phyloP scores from a whole-genome alignment of 2,797 vertebrate genomes.

The Mus spretus region DNA sequence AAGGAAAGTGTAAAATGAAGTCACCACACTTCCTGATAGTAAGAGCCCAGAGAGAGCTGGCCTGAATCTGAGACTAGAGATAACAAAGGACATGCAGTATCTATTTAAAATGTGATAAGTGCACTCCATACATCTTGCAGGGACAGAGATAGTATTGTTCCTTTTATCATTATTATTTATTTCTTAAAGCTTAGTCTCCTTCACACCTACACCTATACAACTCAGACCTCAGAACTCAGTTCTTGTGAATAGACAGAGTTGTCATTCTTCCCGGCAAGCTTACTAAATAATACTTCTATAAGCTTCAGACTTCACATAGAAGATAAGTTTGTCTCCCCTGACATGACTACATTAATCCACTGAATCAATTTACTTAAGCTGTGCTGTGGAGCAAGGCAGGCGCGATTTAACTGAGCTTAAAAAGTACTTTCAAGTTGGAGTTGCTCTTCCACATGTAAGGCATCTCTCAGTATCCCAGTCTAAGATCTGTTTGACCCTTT shows the following conservation, averaged over 20 bases:
- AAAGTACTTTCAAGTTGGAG: conserved; percentile 72
- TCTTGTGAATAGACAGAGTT: conserved; percentile 78
- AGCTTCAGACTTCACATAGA: conserved; percentile 79
- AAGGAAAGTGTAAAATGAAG: conserved; percentile 65
- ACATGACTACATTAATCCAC: conserved; percentile 81
- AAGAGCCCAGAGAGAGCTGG: background rate
- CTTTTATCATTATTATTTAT: conserved; percentile 77
- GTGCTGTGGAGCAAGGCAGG: conserved; percentile 40
- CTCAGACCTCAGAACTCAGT: conserved; percentile 66
- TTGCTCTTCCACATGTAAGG: background rate
- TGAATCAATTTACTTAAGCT: conserved; percentile 83
- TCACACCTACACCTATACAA: conserved; percentile 54
- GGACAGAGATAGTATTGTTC: conserved; percentile 53
- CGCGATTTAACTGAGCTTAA: conserved; percentile 71
- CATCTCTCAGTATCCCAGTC: background rate
- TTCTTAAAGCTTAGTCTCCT: conserved; percentile 62
- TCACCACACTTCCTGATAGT: conserved; percentile 25
- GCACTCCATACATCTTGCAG: conserved; percentile 67
- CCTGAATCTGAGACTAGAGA: conserved; percentile 46
- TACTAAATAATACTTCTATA: conserved; percentile 77
- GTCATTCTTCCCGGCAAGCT: conserved; percentile 80
- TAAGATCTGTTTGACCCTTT: conserved; percentile 35
- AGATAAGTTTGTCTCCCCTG: conserved; percentile 81
- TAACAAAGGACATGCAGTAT: conserved; percentile 68
- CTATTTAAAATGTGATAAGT: conserved; percentile 78